These are phyloP conservation scores for Ranitomeya imitator DNA, from an alignment of 2,113 vertebrate species.

Conservation along the genomic window DNA sequence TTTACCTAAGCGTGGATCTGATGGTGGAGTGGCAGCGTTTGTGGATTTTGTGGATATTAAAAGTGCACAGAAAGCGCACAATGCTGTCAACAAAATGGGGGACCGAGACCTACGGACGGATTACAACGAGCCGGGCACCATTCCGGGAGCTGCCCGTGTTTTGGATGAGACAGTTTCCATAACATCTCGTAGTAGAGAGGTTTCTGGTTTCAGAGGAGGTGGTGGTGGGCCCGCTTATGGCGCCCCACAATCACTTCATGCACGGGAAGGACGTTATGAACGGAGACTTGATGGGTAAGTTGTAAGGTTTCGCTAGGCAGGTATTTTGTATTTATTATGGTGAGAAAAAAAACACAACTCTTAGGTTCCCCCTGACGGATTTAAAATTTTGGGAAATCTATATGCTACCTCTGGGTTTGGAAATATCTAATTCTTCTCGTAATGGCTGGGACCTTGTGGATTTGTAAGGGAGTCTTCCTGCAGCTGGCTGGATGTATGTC, in stretches of 20 bases:
- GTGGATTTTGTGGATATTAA: slow-evolving; percentile 99
- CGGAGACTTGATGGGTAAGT: slow-evolving; percentile 91
- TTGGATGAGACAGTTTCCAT: slow-evolving; percentile 98
- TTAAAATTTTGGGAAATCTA: slow-evolving; percentile 82
- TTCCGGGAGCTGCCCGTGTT: slow-evolving; percentile 94
- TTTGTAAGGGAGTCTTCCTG: slow-evolving; percentile 77
- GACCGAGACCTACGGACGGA: slow-evolving; percentile 98
- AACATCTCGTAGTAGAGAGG: slow-evolving; percentile 96
- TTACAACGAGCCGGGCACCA: slow-evolving; percentile 99
- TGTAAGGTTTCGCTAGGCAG: slow-evolving; percentile 87
- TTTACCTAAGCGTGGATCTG: slow-evolving; percentile 95
- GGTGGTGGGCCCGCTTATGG: slow-evolving; percentile 94
- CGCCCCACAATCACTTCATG: slow-evolving; percentile 95
- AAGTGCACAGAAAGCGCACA: slow-evolving; percentile 99
- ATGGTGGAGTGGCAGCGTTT: slow-evolving; percentile 97
- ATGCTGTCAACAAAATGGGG: slow-evolving; percentile 99
- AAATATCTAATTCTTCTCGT: slow-evolving; percentile 79
- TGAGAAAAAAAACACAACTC: slow-evolving; percentile 82
- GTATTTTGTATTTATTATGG: slow-evolving; percentile 86
- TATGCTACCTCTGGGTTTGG: slow-evolving; percentile 84
- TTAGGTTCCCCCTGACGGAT: slow-evolving; percentile 84
- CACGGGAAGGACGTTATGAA: slow-evolving; percentile 99
- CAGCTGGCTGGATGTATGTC: slow-evolving; percentile 80
- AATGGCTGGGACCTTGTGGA: slow-evolving; percentile 78
- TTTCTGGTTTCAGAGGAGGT: slow-evolving; percentile 98